Evolutionary conservation across 2,888 invertebrate genomes (phyloP).

Genomic region (Himalopsyche anomala): DNA sequence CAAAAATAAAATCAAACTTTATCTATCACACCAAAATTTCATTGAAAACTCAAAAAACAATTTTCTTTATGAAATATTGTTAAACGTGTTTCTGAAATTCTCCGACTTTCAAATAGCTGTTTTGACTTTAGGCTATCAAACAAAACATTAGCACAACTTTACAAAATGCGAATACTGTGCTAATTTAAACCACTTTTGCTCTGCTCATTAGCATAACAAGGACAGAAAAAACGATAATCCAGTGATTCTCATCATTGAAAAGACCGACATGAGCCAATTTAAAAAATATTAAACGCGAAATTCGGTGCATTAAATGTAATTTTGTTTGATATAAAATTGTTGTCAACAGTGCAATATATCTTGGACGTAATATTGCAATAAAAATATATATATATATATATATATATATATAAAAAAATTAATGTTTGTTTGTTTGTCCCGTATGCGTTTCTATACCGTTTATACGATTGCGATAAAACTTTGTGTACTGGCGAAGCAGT

Average conservation of each 20-base stretch:
- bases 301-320: no score
- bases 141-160: not conserved
- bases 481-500: no score
- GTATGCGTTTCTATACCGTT: no score
- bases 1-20: conserved; percentile 3
- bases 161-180: not conserved
- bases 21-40: not conserved
- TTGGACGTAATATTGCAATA: no score
- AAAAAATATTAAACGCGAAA: no score
- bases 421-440: no score
- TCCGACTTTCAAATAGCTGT: not conserved
- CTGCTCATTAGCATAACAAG: not conserved
- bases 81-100: not conserved
- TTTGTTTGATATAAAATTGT: no score
- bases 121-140: conserved; percentile 32
- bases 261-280: no score
- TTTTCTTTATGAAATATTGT: conserved; percentile 11
- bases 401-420: no score
- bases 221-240: not conserved
- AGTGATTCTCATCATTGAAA: not conserved
- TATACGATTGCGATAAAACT: no score
- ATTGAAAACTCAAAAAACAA: conserved; percentile 2
- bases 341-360: no score
- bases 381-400: no score
- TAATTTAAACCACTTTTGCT: conserved; percentile 2